Base-by-base conservation (phyloP, 2,888 invertebrate genomes). In the Eupithecia pulchellata region DNA sequence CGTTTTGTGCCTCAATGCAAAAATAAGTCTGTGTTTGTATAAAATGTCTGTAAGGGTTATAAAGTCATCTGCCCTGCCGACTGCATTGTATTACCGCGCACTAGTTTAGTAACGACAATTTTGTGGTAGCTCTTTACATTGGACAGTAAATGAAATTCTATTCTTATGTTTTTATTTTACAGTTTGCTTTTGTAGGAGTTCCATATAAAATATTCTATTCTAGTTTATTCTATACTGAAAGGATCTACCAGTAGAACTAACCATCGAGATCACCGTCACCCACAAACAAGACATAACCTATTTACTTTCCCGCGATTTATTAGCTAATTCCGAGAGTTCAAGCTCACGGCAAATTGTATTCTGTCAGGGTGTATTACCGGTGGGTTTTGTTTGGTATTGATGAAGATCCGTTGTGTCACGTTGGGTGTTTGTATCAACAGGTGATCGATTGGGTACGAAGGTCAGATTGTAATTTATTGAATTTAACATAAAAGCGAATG, bases 271-370 rank as follows among this genome's bases (percentile, higher is more conserved):
- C 60, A 30, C 17, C n/a, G 32, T 32, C 60, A 32, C 13, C 30
- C 27, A 60, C 29, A 60, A 42, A 55, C 52, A 69, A 20, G 14
- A 69, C 27, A n/a, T 36, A 57, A 55, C 61, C 32, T 70, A 71
- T 64, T 25, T 67, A 64, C 64, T 25, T 64, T 8, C 47, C 42
- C 25, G 32, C 60, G 58, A 64, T 72, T 57, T 60, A 72, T 66
- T 66, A 64, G 58, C 60, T 68, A 66, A 63, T 69, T 55, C 69
- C 60, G 14, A 32, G 32, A 52, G 17, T 25, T 30, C 47, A 13
- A 68, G 36, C 68, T 36, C 66, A 36, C 52, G 20, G 36, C 52
- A 72, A 68, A 63, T 68, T 72, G 68, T 57, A 66, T 66, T 57
- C 58, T 66, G 65, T 47, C 29, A 14, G 42, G 27, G 4, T 55